Base-by-base conservation (phyloP, 2,888 invertebrate genomes). In the Epinotia ramella region DNA sequence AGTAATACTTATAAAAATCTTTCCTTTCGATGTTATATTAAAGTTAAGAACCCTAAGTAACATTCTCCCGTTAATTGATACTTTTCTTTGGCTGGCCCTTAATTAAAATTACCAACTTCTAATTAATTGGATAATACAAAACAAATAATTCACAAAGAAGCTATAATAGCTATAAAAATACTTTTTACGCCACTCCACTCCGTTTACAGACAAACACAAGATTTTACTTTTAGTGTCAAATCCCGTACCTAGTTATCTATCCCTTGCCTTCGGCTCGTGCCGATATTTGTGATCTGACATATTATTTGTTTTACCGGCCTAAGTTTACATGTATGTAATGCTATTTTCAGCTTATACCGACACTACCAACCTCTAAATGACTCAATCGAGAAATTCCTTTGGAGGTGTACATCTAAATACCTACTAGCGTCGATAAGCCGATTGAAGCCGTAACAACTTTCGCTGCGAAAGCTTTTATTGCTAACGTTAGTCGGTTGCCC, bases 391-490 rank as follows among this genome's bases (percentile, higher is more conserved):
- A 63, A 40, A 57, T 57, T n/a, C 40, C 13, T 64, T 44, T 64
- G 6, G 63, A n/a, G 18, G 3, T 9, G 13, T 13, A 0, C 7
- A 67, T 13, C 33, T 44, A 40, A 44, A 20, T 65, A 65, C n/a
- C n/a, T 28, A 49, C 20, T 65, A 65, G 49, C 11, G 9, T 44
- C 3, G 16, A 13, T 18, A 12, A 46, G 20, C 20, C 3, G 13
- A 69, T 69, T n/a, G 20, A 24, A 69, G 69, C 46, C 24, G 11
- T 69, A 46, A 69, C 59, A 69, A 69, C 69, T 69, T 69, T 60
- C 59, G 59, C 69, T 28, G 57, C 44, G 59, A 69, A 46, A 69
- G 69, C 59, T 69, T 59, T 46, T 60, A 69, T 69, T 60, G 69
- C 69, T 18, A 9, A 44, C 13, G 57, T 40, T 59, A 46, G 46